Base-by-base conservation (phyloP, 1,140 invertebrate genomes). In the Diorhabda elongata region DNA sequence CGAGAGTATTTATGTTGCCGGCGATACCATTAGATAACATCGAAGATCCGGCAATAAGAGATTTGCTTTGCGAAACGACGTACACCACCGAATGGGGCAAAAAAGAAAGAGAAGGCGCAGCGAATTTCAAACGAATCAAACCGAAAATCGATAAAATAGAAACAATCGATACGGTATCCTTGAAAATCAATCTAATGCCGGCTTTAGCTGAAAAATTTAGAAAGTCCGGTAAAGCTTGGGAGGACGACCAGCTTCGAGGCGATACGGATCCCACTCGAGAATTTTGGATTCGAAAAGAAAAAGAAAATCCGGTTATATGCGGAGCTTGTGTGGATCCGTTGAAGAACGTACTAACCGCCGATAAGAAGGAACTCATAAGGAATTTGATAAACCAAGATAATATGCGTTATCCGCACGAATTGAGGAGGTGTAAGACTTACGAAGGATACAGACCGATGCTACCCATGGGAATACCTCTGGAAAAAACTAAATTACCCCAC, bases 21-120 rank as follows among this genome's bases (percentile, higher is more conserved):
- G 82, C 81, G 3, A 77, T 85, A 8, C 82, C 81, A 71, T 77
- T 85, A 68, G 84, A 86, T 60, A 81, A 86, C 62, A 75, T 85
- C 2, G 73, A 74, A 3, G 80, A 85, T 71, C 69, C 74, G 61
- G 67, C 81, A 52, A 78, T 80, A 9, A 72, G 80, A 62, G 66
- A 79, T 6, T 4, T 76, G 5, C 43, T 80, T 5, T 69, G 71
- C 43, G 59, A 76, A 2, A 71, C 74, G 61, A 73, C 74, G 65
- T 81, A 81, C 62, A 78, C 71, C 11, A 75, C 77, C 26, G 77
- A 78, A 52, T 75, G 70, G 70, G 69, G 71, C 64, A 72, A 68
- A 63, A 71, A 70, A 9, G 70, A 75, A 67, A 68, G 66, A 44
- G 70, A 72, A 66, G 64, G 42, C 5, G 67, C 71, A 8, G 73